Conservation (phyloP, 2,888 invertebrate genomes). For the Dicyrtoma fusca region DNA sequence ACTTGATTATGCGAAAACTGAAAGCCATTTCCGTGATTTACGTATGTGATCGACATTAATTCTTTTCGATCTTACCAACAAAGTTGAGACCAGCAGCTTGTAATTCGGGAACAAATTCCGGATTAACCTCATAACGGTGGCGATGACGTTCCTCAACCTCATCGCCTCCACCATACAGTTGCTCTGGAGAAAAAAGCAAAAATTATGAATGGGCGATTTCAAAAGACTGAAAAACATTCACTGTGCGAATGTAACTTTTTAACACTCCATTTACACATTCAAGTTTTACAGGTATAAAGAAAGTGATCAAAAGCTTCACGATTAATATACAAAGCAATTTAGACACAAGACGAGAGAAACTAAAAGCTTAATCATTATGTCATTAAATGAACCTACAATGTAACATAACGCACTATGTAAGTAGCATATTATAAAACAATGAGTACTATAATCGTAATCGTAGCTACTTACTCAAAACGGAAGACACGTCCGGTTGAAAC, state of each 20-base stretch:
- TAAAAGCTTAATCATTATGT: too few relatives aligned
- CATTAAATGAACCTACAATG: too few relatives aligned
- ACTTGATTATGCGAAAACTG: too few relatives aligned
- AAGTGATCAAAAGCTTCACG: too few relatives aligned
- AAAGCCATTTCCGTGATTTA: too few relatives aligned
- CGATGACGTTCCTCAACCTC: conserved; percentile 91
- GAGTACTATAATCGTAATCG: neutral
- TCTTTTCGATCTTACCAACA: conserved; percentile 76
- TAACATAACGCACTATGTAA: neutral
- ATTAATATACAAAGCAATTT: too few relatives aligned
- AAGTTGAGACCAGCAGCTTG: conserved; percentile 84
- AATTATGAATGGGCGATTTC: conserved; percentile 5
- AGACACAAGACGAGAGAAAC: too few relatives aligned
- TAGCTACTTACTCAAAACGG: conserved; percentile 44
- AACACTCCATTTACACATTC: too few relatives aligned
- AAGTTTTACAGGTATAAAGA: too few relatives aligned
- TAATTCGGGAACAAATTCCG: conserved; percentile 75
- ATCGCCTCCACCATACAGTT: conserved; percentile 76
- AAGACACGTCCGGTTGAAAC: conserved; percentile 66
- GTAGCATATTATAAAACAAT: neutral
- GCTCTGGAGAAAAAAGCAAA: conserved; percentile 62
- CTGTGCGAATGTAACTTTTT: too few relatives aligned
- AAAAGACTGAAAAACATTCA: too few relatives aligned
- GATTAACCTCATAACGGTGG: conserved; percentile 97
- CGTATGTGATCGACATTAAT: too few relatives aligned